These are phyloP conservation scores for Ornithoptera priamus DNA, from an alignment of 2,888 invertebrate species.

Conservation along the genomic window DNA sequence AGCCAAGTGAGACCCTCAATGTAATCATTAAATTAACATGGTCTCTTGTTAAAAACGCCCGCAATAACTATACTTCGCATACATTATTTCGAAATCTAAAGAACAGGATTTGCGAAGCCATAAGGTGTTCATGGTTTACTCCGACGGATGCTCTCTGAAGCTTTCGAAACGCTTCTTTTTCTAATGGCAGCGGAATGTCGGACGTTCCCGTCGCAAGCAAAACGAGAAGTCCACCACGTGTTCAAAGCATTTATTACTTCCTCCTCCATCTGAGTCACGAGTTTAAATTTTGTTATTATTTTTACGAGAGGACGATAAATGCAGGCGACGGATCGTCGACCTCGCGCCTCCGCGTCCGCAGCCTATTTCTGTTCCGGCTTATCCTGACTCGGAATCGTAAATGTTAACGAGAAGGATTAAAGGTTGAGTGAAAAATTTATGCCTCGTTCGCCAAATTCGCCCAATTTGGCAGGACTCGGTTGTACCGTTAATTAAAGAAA, in stretches of 20 bases:
- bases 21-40: constrained; percentile 42
- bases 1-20: constrained; percentile 45
- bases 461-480: constrained; percentile 12
- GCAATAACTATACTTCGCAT: neutral
- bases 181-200: constrained; percentile 26
- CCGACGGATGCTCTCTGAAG: too few species aligned
- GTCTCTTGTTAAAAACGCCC: constrained; percentile 18
- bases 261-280: constrained; percentile 44
- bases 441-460: constrained; percentile 26
- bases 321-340: constrained; percentile 53
- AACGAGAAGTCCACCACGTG: constrained; percentile 43
- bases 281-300: constrained; percentile 47
- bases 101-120: too few species aligned
- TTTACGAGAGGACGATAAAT: constrained; percentile 60
- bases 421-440: constrained; percentile 25
- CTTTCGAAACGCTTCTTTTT: constrained; percentile 5
- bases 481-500: constrained; percentile 17
- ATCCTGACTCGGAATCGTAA: constrained; percentile 40
- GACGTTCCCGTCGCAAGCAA: constrained; percentile 34
- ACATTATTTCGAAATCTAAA: too few species aligned
- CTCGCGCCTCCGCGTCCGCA: constrained; percentile 37
- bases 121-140: too few species aligned
- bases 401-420: constrained; percentile 31
- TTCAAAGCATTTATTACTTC: constrained; percentile 50
- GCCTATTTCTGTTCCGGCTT: constrained; percentile 48